Conservation (phyloP, 2,888 invertebrate genomes). For the Lottia gigantea region DNA sequence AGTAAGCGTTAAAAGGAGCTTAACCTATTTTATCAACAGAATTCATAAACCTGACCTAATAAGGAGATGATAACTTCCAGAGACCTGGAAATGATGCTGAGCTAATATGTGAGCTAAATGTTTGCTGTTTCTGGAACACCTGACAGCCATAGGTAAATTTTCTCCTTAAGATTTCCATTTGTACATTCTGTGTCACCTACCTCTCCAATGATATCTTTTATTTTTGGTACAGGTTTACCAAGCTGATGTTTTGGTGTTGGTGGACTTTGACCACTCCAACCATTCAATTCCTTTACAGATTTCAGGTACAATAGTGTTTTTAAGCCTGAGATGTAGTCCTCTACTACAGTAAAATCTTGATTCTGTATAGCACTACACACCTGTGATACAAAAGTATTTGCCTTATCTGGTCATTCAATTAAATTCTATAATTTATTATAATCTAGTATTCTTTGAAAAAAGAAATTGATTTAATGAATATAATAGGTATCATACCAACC, state of each 20-base stretch:
- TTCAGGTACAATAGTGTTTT: constrained; percentile 87
- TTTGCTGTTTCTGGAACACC: too few species aligned
- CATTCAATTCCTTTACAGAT: constrained; percentile 69
- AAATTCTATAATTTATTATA: background rate
- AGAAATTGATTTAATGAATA: background rate
- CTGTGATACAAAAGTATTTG: constrained; percentile 68
- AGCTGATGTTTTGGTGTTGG: constrained; percentile 90
- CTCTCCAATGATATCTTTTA: constrained; percentile 73
- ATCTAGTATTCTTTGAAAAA: background rate
- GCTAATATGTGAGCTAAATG: too few species aligned
- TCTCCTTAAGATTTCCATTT: background rate
- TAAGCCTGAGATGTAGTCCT: constrained; percentile 92
- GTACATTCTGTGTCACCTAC: constrained; percentile 69
- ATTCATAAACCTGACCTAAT: too few species aligned
- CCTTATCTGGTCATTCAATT: too few species aligned
- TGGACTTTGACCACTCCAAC: constrained; percentile 95
- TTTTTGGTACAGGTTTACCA: constrained; percentile 83
- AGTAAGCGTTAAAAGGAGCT: too few species aligned
- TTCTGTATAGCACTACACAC: constrained; percentile 97
- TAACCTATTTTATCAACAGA: too few species aligned
- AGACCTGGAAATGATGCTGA: too few species aligned
- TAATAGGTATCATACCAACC: constrained; percentile 69
- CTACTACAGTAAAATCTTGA: constrained; percentile 96
- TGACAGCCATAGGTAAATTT: too few species aligned
- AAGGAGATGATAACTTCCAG: too few species aligned